Evolutionary conservation across 2,113 vertebrate genomes (phyloP), one percentile per base, ranked within the genome.

Genomic region (Crotophaga sulcirostris): DNA sequence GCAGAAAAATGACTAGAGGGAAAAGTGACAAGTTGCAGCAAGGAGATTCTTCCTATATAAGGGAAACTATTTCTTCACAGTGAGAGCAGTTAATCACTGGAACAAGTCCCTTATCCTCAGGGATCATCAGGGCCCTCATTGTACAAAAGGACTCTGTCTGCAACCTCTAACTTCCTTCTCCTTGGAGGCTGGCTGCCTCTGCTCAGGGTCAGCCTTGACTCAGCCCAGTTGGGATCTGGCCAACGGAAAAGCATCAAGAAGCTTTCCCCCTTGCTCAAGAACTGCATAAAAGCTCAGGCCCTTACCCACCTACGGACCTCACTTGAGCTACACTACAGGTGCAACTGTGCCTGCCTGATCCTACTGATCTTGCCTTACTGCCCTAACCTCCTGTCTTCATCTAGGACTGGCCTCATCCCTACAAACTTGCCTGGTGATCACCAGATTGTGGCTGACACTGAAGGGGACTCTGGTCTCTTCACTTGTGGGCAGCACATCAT

Each of bases 401-500:
- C 5, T 76, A 7, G 29, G 34, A 29, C 42, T 45, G 29, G 45
- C 9, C 18, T 52, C 16, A 29, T 13, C 29, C 34, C 47, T 86
- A 21, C 18, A 55, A 52, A 60, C 45, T 16, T 44, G 17, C 19
- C 44, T 40, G 51, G 56, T 51, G 45, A 70, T 59, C 24, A 60
- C 28, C 16, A 44, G 74, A 10, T 31, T n/a, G 52, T 36, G 20
- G n/a, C 31, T 47, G 36, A 68, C n/a, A 63, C 26, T 36, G 38
- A 47, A 29, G 9, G 15, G 38, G 4, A 44, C 75, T 49, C 62
- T 38, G 13, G 23, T 69, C 13, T 69, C 13, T 42, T 47, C 58
- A 59, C 14, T 7, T 23, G 11, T 16, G 15, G 13, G 28, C 33
- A 66, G 58, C 28, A 51, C 0, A 0, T 25, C 45, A 29, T 2